Percentiles rank a stretch among this genome's conserved stretches.
These are phyloP conservation scores for Terrapene triunguis DNA, from an alignment of 2,113 vertebrate species.

Conservation along the genomic window DNA sequence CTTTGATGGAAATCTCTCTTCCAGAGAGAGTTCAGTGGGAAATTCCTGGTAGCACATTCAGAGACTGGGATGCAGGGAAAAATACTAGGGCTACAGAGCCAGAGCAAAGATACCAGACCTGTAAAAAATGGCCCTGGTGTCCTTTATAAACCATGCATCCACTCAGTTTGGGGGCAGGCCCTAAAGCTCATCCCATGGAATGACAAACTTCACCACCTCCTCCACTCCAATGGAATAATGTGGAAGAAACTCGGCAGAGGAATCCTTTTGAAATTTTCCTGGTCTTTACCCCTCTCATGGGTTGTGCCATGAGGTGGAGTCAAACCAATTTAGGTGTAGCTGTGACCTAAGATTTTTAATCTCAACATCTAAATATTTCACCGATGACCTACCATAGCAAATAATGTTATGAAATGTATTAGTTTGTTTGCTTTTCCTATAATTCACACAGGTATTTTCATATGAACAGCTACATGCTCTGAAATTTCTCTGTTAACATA, in stretches of 20 bases:
- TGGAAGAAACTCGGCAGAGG: neutral
- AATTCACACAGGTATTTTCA: neutral
- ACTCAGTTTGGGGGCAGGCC: rapidly evolving
- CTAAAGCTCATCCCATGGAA: neutral
- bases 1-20: neutral
- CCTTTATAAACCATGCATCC: neutral
- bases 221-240: rapidly evolving
- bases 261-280: slow-evolving; percentile 9
- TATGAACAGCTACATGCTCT: neutral
- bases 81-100: neutral
- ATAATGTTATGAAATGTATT: neutral
- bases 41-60: neutral
- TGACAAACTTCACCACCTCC: neutral
- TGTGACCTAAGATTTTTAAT: slow-evolving; percentile 38
- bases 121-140: neutral
- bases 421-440: neutral
- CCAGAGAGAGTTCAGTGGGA: too few species aligned
- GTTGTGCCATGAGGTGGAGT: slow-evolving; percentile 41
- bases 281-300: slow-evolving; percentile 3
- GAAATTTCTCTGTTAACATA: neutral
- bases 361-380: neutral
- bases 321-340: slow-evolving; percentile 49
- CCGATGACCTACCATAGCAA: neutral
- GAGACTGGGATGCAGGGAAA: neutral
- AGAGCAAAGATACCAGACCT: neutral